Evolutionary conservation across 2,113 vertebrate genomes (phyloP).

Genomic region (Trematomus loennbergii): DNA sequence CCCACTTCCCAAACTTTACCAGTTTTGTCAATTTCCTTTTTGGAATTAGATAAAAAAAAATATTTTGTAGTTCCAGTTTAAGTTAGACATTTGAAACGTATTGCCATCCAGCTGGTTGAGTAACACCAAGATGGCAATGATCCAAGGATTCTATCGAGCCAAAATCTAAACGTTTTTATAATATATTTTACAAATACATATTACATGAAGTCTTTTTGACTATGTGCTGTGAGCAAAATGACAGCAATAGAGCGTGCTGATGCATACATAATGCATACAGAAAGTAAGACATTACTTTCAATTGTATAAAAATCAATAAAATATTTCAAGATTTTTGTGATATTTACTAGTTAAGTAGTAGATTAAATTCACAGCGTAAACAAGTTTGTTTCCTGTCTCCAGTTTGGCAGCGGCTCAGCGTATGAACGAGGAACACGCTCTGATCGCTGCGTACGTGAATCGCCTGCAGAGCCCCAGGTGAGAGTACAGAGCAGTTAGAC

Average conservation of each 20-base stretch:
- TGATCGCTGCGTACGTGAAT: slow-evolving; percentile 86
- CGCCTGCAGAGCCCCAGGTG: slow-evolving; percentile 83
- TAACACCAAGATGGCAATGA: background rate
- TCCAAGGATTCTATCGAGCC: background rate
- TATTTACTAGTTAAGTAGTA: background rate
- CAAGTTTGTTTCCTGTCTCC: slow-evolving; percentile 16
- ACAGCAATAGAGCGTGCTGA: background rate
- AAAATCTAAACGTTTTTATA: background rate
- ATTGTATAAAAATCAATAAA: background rate
- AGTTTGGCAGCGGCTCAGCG: slow-evolving; percentile 78
- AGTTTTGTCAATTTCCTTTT: background rate
- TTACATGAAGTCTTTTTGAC: background rate
- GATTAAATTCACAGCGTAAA: background rate
- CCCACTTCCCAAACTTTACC: background rate
- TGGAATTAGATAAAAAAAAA: no score
- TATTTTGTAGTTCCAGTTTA: background rate
- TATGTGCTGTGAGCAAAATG: background rate
- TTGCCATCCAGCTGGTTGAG: background rate
- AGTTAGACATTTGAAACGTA: background rate
- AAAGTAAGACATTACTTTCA: background rate
- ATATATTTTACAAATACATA: background rate
- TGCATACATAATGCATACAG: background rate
- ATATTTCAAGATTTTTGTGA: background rate
- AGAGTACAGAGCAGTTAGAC: slow-evolving; percentile 33
- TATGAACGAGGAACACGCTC: slow-evolving; percentile 84